Conservation (phyloP, 2,888 invertebrate species). For the Hyppa rectilinea region DNA sequence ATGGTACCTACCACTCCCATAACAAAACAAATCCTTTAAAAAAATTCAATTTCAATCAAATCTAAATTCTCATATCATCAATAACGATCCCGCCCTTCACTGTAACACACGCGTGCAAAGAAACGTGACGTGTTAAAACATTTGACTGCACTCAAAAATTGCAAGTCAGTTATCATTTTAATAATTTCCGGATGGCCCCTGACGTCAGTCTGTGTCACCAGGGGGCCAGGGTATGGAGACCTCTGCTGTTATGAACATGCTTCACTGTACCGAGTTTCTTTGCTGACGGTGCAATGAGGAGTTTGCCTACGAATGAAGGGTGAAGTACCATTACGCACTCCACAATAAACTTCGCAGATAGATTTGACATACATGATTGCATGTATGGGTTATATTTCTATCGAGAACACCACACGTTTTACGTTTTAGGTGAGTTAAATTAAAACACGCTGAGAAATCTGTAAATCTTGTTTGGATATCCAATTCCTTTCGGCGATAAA, state of each 20-base stretch:
- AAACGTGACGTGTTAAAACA: slow-evolving; percentile 56
- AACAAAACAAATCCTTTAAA: neutral
- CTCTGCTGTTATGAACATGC: slow-evolving; percentile 28
- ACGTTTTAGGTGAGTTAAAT: no score
- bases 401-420: no score
- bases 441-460: no score
- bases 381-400: no score
- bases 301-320: neutral
- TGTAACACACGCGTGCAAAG: slow-evolving; percentile 30
- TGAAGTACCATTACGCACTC: neutral
- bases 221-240: slow-evolving; percentile 55
- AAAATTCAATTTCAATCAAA: slow-evolving; percentile 43
- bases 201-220: slow-evolving; percentile 47
- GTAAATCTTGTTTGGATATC: no score
- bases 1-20: no score
- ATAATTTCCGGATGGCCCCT: slow-evolving; percentile 67
- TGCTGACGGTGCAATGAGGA: neutral
- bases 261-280: slow-evolving; percentile 16
- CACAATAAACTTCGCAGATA: no score
- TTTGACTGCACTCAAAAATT: slow-evolving; percentile 57
- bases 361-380: no score
- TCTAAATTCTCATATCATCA: slow-evolving; percentile 40
- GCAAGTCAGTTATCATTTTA: slow-evolving; percentile 72
- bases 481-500: neutral
- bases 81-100: slow-evolving; percentile 43